Evolutionary conservation across 2,113 vertebrate genomes (phyloP), one percentile per base, ranked within the genome.

Genomic region (Motacilla alba): DNA sequence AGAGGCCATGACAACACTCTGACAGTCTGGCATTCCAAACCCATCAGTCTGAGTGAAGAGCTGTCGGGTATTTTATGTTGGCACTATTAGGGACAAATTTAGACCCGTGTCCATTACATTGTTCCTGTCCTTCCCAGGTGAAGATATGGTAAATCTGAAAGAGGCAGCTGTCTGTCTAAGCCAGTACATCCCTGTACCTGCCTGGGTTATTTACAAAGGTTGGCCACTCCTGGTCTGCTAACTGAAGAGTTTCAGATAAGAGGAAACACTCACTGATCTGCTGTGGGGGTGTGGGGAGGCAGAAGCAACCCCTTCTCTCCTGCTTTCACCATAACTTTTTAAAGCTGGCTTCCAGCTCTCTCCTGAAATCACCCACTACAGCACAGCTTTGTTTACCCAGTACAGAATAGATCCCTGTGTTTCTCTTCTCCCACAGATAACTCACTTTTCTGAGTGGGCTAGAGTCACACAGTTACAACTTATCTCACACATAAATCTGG

Each of bases 391-490:
- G 94, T 95, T 95, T 96, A 95, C 79, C 80, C 79, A 11, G 75
- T 28, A 78, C 52, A 92, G 93, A 95, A 95, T 93, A 86, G 85
- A 96, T 84, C 80, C 68, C 91, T 94, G 76, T 60, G 75, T 94
- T 92, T 96, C 90, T 88, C 76, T 94, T 94, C 92, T 96, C 92
- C 92, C 90, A 90, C 87, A 93, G 83, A 95, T 90, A 96, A 91
- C 79, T 96, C 83, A 89, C 72, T 86, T 91, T 95, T 93, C 93
- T 91, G 91, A 94, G 93, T 93, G 90, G 93, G 90, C 90, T 92
- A 56, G n/a, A 95, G 79, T 93, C 92, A 96, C 85, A 95, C 44
- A 78, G 78, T 92, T 94, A 88, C 49, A 93, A 96, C 79, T 93
- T 90, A 72, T 31, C 85, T 93, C 90, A 83, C 88, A 94, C 90